phyloP scores from a whole-genome alignment of 1,140 invertebrate genomes.

The Delia radicum region DNA sequence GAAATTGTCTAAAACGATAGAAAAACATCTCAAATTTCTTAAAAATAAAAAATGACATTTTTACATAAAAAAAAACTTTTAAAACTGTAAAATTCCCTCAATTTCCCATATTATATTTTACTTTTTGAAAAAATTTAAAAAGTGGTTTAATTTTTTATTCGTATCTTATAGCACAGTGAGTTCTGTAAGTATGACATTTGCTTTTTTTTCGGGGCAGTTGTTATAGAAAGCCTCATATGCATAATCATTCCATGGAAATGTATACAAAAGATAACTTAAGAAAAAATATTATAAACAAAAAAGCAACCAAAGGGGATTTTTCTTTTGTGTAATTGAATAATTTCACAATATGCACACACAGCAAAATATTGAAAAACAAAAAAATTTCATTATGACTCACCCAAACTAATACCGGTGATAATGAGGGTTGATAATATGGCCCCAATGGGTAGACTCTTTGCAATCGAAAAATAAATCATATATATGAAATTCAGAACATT shows the following conservation, averaged over 20 bases:
- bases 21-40: too few relatives aligned
- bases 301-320: not conserved
- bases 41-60: too few relatives aligned
- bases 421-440: not conserved
- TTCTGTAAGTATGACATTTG: too few relatives aligned
- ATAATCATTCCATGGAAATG: not conserved
- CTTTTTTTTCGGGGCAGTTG: too few relatives aligned
- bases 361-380: not conserved
- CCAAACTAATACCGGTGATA: not conserved
- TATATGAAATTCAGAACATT: conserved; percentile 9
- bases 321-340: not conserved
- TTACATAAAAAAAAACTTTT: too few relatives aligned
- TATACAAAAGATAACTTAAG: not conserved
- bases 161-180: too few relatives aligned
- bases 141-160: not conserved
- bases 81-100: too few relatives aligned
- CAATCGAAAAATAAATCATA: not conserved
- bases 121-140: too few relatives aligned
- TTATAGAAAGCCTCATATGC: too few relatives aligned
- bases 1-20: too few relatives aligned
- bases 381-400: conserved; percentile 11
- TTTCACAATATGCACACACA: not conserved
- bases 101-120: too few relatives aligned
- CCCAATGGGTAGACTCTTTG: not conserved
- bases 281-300: not conserved